Conservation (phyloP, 2,888 invertebrate species). For the Drosophila longiperda region DNA sequence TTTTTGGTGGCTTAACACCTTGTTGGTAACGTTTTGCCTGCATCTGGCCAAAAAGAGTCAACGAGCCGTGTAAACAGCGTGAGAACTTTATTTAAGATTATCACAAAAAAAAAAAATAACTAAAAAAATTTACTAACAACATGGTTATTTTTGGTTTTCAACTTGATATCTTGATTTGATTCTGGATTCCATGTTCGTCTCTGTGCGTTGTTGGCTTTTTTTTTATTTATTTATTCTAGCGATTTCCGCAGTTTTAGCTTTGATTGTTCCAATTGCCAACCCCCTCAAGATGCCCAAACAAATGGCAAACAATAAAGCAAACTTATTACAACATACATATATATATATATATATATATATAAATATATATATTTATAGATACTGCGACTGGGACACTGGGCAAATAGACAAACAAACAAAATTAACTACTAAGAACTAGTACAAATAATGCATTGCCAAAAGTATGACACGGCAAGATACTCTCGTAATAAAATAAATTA, state of each 20-base stretch:
- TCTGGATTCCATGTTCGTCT: slow-evolving; percentile 20
- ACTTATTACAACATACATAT: slow-evolving; percentile 49
- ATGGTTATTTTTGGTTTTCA: slow-evolving; percentile 2
- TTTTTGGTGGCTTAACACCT: slow-evolving; percentile 56
- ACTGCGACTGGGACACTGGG: neutral
- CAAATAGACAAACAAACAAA: slow-evolving; percentile 25
- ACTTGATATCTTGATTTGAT: slow-evolving; percentile 51
- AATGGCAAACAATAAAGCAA: slow-evolving; percentile 53
- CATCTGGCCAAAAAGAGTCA: slow-evolving; percentile 59
- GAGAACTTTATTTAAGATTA: slow-evolving; percentile 78
- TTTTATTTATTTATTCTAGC: slow-evolving; percentile 62
- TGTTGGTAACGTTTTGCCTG: slow-evolving; percentile 51
- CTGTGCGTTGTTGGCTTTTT: slow-evolving; percentile 22
- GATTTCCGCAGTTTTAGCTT: slow-evolving; percentile 72
- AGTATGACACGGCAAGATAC: neutral
- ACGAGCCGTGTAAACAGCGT: slow-evolving; percentile 82
- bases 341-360: neutral
- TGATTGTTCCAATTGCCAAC: slow-evolving; percentile 73
- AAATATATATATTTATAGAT: neutral
- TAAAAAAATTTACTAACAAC: slow-evolving; percentile 33
- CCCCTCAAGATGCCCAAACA: slow-evolving; percentile 38
- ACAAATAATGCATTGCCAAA: neutral
- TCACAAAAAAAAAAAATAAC: slow-evolving; percentile 30
- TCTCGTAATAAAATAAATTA: neutral
- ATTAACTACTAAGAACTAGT: slow-evolving; percentile 5